Evolutionary conservation across 2,113 vertebrate species (phyloP).

Genomic region (Sapajus apella): DNA sequence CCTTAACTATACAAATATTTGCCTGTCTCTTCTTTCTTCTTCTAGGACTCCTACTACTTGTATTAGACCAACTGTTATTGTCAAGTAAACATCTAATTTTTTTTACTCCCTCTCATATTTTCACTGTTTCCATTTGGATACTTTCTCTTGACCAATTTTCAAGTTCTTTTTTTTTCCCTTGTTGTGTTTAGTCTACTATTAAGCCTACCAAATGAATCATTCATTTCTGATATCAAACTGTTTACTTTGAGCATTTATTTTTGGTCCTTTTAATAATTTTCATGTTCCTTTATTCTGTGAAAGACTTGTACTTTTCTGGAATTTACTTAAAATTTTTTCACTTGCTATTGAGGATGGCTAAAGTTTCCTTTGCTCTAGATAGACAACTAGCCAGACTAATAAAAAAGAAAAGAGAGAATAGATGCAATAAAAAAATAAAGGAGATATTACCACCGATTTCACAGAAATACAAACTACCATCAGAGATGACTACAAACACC

Average conservation of each 20-base stretch:
- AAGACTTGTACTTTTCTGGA: not conserved
- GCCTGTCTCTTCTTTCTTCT: not conserved
- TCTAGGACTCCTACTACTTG: not conserved
- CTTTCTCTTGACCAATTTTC: not conserved
- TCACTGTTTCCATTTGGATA: not conserved
- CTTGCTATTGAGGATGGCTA: not conserved
- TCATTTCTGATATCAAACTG: not conserved
- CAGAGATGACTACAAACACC: too few relatives aligned
- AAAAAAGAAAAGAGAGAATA: too few relatives aligned
- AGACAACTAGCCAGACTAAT: too few relatives aligned
- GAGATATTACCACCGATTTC: too few relatives aligned
- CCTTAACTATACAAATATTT: not conserved
- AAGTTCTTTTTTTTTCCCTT: not conserved
- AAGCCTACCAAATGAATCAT: not conserved
- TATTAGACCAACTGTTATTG: not conserved
- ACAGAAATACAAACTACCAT: too few relatives aligned
- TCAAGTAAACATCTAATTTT: not conserved
- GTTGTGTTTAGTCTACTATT: not conserved
- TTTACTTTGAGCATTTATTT: not conserved
- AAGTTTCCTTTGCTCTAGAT: not conserved
- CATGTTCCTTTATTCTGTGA: not conserved
- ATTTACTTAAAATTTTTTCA: constrained; percentile 1
- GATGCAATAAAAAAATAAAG: too few relatives aligned
- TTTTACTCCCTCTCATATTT: not conserved
- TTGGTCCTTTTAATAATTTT: not conserved